Evolutionary conservation across 2,888 invertebrate genomes (phyloP).

Genomic region (Catocala nupta): DNA sequence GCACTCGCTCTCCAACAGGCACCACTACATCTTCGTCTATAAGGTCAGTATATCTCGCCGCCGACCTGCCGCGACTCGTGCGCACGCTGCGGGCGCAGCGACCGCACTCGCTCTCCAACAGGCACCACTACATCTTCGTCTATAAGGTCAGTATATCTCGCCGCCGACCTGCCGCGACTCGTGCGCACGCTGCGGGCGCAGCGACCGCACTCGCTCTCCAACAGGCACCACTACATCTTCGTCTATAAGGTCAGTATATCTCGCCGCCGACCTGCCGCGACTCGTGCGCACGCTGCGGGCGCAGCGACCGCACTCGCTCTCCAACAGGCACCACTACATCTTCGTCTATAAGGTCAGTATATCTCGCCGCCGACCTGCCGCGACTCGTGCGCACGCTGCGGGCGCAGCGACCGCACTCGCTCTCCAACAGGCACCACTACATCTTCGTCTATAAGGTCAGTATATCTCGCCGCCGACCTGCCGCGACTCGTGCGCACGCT

Average conservation of each 20-base stretch:
- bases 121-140: constrained; percentile 96
- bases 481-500: constrained; percentile 94
- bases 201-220: constrained; percentile 95
- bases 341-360: constrained; percentile 91
- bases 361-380: constrained; percentile 92
- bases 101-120: constrained; percentile 95
- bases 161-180: constrained; percentile 94
- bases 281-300: constrained; percentile 94
- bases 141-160: constrained; percentile 86
- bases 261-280: constrained; percentile 94
- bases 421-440: constrained; percentile 97
- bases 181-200: constrained; percentile 95
- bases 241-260: constrained; percentile 89
- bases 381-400: constrained; percentile 94
- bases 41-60: constrained; percentile 81
- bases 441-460: constrained; percentile 93
- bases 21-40: constrained; percentile 97
- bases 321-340: constrained; percentile 96
- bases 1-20: constrained; percentile 95
- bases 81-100: constrained; percentile 94
- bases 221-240: constrained; percentile 96
- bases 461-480: constrained; percentile 90
- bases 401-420: constrained; percentile 95
- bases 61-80: constrained; percentile 95
- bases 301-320: constrained; percentile 95